A percentile compares a stretch with the other conserved stretches of the same genome.
These are phyloP conservation scores for Tenthredo amoena DNA, from an alignment of 2,888 invertebrate species.

Conservation along the genomic window DNA sequence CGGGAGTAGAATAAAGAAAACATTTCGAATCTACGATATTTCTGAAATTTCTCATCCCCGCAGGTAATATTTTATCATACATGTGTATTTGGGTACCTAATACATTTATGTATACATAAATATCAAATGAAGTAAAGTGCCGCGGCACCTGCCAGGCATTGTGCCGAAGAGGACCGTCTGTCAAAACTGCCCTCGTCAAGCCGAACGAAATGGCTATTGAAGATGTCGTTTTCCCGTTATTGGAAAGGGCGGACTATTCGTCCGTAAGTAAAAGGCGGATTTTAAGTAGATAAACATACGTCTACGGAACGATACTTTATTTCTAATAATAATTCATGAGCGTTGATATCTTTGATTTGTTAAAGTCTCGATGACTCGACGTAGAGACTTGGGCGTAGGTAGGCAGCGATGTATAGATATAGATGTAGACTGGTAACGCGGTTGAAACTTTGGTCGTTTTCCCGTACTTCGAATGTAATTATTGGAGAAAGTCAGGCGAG, in stretches of 20 bases:
- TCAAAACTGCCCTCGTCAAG: constrained; percentile 43
- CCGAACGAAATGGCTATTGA: constrained; percentile 10
- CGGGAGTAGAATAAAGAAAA: not conserved
- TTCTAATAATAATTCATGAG: not conserved
- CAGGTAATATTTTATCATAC: not conserved
- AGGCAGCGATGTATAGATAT: not conserved
- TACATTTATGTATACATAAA: not conserved
- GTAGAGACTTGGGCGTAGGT: not conserved
- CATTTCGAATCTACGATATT: not conserved
- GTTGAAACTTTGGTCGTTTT: constrained; percentile 45
- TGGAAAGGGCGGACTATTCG: not conserved
- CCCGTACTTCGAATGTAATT: constrained; percentile 48
- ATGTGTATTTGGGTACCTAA: not conserved
- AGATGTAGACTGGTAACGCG: not conserved
- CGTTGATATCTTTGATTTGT: constrained; percentile 1
- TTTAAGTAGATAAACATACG: not conserved
- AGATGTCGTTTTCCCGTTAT: not conserved
- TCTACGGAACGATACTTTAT: not conserved
- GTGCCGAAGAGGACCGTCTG: constrained; percentile 4
- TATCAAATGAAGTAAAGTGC: constrained; percentile 2
- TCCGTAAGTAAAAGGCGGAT: not conserved
- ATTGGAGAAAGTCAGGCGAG: constrained; percentile 43
- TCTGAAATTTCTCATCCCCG: not conserved
- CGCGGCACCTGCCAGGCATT: constrained; percentile 25
- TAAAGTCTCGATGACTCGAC: constrained; percentile 25